These are phyloP conservation scores for Eidolon dupreanum DNA, from an alignment of 2,797 vertebrate species.

Conservation along the genomic window DNA sequence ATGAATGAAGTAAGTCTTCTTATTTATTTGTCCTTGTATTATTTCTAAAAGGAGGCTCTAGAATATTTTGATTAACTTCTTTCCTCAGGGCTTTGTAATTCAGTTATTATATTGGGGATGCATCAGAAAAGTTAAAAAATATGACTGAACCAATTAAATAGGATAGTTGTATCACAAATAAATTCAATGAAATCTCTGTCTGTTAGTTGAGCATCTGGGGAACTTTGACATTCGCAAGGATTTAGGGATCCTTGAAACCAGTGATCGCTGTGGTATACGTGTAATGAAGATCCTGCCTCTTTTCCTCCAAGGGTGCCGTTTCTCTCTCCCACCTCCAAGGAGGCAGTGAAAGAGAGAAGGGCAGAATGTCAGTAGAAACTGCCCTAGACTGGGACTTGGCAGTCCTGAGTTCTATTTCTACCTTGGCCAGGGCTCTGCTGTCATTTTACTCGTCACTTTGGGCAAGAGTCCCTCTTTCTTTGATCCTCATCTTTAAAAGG, in stretches of 20 bases:
- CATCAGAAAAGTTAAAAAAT: background rate
- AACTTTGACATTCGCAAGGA: background rate
- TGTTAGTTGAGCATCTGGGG: background rate
- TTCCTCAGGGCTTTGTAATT: background rate
- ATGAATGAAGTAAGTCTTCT: background rate
- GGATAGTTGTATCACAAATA: background rate
- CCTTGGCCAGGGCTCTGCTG: background rate
- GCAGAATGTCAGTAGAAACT: background rate
- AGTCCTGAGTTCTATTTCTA: background rate
- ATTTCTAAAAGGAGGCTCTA: background rate
- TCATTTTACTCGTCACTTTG: background rate
- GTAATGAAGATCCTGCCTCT: background rate
- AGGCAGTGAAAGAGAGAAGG: background rate
- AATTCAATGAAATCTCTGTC: background rate
- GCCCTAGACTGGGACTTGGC: background rate
- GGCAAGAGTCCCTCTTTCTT: background rate
- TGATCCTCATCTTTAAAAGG: background rate
- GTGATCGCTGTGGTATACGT: background rate
- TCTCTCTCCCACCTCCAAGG: background rate
- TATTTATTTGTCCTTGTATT: constrained; percentile 45
- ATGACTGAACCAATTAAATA: background rate
- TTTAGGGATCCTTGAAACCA: background rate
- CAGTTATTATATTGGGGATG: background rate
- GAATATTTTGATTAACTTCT: constrained; percentile 7
- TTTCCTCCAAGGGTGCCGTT: background rate